phyloP scores from a whole-genome alignment of 2,888 invertebrate species.

The Tinea trinotella region DNA sequence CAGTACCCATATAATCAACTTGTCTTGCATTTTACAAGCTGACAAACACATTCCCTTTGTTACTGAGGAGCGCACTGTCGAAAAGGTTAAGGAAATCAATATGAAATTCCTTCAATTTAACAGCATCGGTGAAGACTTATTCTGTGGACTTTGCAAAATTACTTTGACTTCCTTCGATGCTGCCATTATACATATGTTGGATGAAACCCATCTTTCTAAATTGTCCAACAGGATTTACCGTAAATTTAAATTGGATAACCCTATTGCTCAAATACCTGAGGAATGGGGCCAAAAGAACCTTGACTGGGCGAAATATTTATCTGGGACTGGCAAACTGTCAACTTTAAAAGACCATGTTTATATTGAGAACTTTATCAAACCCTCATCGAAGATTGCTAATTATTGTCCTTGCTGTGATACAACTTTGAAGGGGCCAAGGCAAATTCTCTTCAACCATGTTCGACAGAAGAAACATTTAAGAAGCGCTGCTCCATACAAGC shows the following conservation, averaged over 20 bases:
- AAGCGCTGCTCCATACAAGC: constrained; percentile 57
- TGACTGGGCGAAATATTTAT: constrained; percentile 61
- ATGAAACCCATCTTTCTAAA: constrained; percentile 54
- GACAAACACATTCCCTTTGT: constrained; percentile 51
- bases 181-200: constrained; percentile 49
- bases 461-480: constrained; percentile 63
- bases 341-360: constrained; percentile 55
- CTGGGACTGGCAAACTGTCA: constrained; percentile 54
- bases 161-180: constrained; percentile 41
- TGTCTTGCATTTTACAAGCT: constrained; percentile 51
- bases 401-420: constrained; percentile 60
- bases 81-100: constrained; percentile 54
- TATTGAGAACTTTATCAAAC: constrained; percentile 60
- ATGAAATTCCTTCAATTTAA: constrained; percentile 47
- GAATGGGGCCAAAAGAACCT: constrained; percentile 63
- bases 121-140: constrained; percentile 35
- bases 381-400: constrained; percentile 57
- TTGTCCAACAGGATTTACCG: constrained; percentile 54
- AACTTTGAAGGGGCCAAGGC: constrained; percentile 58
- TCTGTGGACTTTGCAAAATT: constrained; percentile 45
- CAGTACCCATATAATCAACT: constrained; percentile 53
- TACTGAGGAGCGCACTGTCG: constrained; percentile 39
- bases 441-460: constrained; percentile 61
- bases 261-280: constrained; percentile 50
- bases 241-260: constrained; percentile 41